Base-by-base conservation (phyloP, 2,113 vertebrate genomes). In the Vombatus ursinus region DNA sequence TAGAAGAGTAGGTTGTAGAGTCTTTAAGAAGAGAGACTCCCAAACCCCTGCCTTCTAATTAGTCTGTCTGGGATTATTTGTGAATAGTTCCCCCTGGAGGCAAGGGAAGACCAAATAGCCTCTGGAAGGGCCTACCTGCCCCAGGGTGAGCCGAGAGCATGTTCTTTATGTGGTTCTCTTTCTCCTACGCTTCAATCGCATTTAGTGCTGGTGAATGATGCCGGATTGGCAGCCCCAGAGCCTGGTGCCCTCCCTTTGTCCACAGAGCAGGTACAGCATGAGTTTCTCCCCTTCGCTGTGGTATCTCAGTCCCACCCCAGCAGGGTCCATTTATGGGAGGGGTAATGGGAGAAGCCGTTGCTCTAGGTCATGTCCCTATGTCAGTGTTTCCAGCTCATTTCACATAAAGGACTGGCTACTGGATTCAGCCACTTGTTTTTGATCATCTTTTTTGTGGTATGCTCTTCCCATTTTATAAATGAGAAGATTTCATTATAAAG, bases 61-160 rank as follows among this genome's bases (percentile, higher is more conserved):
- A 84, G 31, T 77, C 37, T 77, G 37, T 77, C 23, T 44, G 68
- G n/a, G n/a, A 84, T 68, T 96, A 28, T 92, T 25, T 96, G 0
- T 96, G 2, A 51, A 93, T 91, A 57, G 90, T 97, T 96, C 93
- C 37, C 91, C 53, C 93, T 94, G 95, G 52, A 96, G 91, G 91
- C 48, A 94, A 26, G 93, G 19, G 61, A 90, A 94, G 31, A 23
- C 89, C 92, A 93, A 92, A 57, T 96, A 44, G 91, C 91, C 37
- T 52, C 77, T 92, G 91, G 94, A 93, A 95, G 37, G 5, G 94
- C 23, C 24, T 92, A 7, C 93, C 37, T 95, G 8, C 52, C 57
- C 94, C 93, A 94, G 90, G 68, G 51, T 92, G 52, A 16, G 51
- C 90, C 52, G 92, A 95, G 52, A 92, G 53, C 47, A 0, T 96